Base-by-base conservation (phyloP, 2,797 vertebrate species). In the Leuciscus waleckii region DNA sequence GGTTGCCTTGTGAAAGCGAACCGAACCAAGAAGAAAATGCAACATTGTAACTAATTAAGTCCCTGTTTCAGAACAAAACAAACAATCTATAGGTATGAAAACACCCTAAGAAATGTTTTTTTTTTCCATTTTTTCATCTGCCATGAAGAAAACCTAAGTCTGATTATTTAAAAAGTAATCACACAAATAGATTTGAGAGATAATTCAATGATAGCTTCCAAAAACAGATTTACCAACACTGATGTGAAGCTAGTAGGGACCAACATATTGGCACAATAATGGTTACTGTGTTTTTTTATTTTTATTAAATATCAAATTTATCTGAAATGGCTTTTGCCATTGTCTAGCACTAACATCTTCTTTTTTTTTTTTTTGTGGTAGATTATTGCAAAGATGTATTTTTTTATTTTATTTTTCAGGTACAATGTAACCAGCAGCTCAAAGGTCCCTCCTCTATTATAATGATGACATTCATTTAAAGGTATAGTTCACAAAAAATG, bases 141-240 rank as follows among this genome's bases (percentile, higher is more conserved):
- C 29, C 43, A 74, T 8, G 26, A 84, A 51, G 23, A 88, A 80
- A 84, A 68, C 29, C 58, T 26, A 78, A 10, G 49, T 51, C 23
- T 37, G 74, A 7, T 82, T 81, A 6, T 49, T 49, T 49, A 10
- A n/a, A 65, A 71, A 16, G 29, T 65, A 82, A 5, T 39, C 54
- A 37, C 69, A 85, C 26, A 84, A 65, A 32, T 14, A 17, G 7
- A 65, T 32, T 65, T 32, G 5, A 65, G n/a, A 63, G 26, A 6
- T 29, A 32, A 67, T 67, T 35, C 16, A 65, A 16, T 7, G 7
- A 17, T 32, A 32, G 14, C 29, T 32, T 65, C 26, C 29, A 14
- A 32, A 16, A 32, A 32, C 14, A 65, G 14, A 65, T 32, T 65
- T 6, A 14, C 14, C 29, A 65, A 65, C 26, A 29, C 26, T 17